Conservation (phyloP, 2,888 invertebrate species). For the Tridacna gigas region DNA sequence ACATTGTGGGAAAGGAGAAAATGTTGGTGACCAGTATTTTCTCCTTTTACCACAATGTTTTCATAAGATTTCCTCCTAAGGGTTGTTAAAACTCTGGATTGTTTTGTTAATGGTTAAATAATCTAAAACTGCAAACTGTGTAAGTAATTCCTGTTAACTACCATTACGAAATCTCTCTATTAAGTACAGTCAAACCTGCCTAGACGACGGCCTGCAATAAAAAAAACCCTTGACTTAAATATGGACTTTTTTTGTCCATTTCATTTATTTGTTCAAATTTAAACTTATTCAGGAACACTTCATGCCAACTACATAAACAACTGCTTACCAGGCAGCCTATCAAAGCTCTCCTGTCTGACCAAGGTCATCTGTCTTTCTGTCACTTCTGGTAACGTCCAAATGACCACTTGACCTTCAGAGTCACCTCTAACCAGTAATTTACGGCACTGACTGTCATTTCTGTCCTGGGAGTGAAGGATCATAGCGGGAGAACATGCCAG, state of each 20-base stretch:
- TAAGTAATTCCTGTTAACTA: too few species aligned
- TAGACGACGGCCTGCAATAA: too few species aligned
- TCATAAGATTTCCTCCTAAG: background rate
- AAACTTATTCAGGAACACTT: background rate
- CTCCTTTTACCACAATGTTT: slow-evolving; percentile 8
- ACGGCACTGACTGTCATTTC: slow-evolving; percentile 86
- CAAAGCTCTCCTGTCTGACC: slow-evolving; percentile 88
- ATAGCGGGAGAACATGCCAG: slow-evolving; percentile 96
- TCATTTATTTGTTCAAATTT: background rate
- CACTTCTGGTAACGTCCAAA: slow-evolving; percentile 96
- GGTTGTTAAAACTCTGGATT: too few species aligned
- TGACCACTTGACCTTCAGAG: slow-evolving; percentile 94
- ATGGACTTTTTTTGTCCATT: background rate
- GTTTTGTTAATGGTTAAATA: too few species aligned
- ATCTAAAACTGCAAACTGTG: too few species aligned
- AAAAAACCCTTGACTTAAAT: too few species aligned
- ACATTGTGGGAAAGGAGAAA: background rate
- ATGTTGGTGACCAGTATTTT: slow-evolving; percentile 1
- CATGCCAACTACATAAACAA: background rate
- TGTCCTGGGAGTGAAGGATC: slow-evolving; percentile 88
- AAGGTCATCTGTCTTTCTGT: slow-evolving; percentile 88
- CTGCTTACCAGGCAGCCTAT: slow-evolving; percentile 85
- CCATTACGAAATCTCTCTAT: too few species aligned
- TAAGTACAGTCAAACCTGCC: too few species aligned
- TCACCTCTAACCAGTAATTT: slow-evolving; percentile 94